These are phyloP conservation scores for Hymenochirus boettgeri DNA, from an alignment of 2,113 vertebrate species.

Conservation along the genomic window DNA sequence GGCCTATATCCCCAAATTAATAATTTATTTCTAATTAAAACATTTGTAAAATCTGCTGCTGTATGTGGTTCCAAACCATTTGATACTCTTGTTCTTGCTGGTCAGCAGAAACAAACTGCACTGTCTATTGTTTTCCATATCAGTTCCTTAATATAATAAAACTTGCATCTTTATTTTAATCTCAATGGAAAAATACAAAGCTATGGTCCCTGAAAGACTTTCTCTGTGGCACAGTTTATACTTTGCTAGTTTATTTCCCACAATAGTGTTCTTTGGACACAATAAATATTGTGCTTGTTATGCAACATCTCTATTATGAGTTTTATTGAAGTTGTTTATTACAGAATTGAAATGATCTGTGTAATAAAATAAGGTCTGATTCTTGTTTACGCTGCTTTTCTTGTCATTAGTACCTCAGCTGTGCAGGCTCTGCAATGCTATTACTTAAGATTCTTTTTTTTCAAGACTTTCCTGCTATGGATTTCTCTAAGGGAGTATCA, in stretches of 20 bases:
- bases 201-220: too few species aligned
- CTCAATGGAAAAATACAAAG: conserved; percentile 18
- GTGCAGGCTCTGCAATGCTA: too few species aligned
- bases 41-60: neutral
- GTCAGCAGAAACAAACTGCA: conserved; percentile 9
- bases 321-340: conserved; percentile 9
- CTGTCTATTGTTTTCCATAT: neutral
- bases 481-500: neutral
- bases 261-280: neutral
- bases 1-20: conserved; percentile 6
- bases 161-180: too few species aligned
- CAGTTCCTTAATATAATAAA: neutral
- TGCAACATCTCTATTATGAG: conserved; percentile 1
- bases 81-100: neutral
- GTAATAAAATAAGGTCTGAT: neutral
- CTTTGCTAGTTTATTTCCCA: conserved; percentile 16
- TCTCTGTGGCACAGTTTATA: conserved; percentile 7
- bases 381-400: conserved; percentile 5
- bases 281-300: conserved; percentile 36
- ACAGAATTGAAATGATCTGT: conserved; percentile 10
- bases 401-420: too few species aligned
- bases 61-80: neutral
- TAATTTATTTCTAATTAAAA: conserved; percentile 33
- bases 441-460: too few species aligned
- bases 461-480: neutral